A percentile compares a stretch with the other conserved stretches of the same genome.
These are phyloP conservation scores for Ophion slaviceki DNA, from an alignment of 2,888 invertebrate genomes.

Conservation along the genomic window DNA sequence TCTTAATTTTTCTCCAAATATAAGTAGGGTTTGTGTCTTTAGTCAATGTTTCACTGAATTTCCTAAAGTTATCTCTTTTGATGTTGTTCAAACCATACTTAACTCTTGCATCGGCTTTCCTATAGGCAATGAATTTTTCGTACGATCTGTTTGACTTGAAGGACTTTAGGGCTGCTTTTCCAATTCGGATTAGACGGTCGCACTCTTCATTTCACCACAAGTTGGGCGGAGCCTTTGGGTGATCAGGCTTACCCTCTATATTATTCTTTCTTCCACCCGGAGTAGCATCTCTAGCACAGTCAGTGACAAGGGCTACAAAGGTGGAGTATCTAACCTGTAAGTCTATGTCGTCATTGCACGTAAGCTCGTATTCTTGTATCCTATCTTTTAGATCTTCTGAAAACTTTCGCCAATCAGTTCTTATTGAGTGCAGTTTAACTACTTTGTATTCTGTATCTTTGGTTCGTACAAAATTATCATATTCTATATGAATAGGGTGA, in stretches of 20 bases:
- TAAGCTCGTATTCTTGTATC: not conserved
- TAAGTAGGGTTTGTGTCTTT: slow-evolving; percentile 24
- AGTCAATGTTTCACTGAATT: slow-evolving; percentile 3
- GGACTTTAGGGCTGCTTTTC: not conserved
- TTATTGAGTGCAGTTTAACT: not conserved
- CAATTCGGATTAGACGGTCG: not conserved
- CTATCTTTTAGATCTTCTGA: not conserved
- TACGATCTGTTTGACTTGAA: not conserved
- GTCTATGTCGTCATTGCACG: not conserved
- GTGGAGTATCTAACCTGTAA: not conserved
- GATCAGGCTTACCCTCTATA: not conserved
- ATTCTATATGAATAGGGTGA: slow-evolving; percentile 7
- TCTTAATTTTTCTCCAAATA: slow-evolving; percentile 17
- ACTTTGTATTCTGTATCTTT: not conserved
- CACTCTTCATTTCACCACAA: slow-evolving; percentile 19
- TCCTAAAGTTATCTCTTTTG: slow-evolving; percentile 16
- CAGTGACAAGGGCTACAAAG: not conserved
- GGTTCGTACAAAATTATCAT: not conserved
- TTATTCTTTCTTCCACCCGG: not conserved
- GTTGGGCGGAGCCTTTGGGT: slow-evolving; percentile 1
- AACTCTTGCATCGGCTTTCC: slow-evolving; percentile 10
- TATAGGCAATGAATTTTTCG: not conserved
- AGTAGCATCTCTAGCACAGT: not conserved
- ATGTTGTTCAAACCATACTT: slow-evolving; percentile 7
- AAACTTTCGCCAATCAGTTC: slow-evolving; percentile 26